Evolutionary conservation across 1,140 invertebrate species (phyloP), one percentile per base, ranked within the genome.

Genomic region (Dufourea novaeangliae): DNA sequence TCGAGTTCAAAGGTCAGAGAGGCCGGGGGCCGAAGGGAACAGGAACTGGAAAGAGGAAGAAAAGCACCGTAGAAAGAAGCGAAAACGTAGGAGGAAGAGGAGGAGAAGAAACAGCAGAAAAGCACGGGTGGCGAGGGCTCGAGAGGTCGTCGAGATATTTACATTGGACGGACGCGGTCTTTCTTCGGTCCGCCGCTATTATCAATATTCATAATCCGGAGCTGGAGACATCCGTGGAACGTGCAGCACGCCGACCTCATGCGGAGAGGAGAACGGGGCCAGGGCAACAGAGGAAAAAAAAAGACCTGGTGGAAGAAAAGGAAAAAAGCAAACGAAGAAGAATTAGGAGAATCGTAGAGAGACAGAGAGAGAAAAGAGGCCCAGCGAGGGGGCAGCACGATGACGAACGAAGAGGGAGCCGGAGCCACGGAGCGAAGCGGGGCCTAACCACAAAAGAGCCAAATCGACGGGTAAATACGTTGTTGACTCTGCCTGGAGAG

Each of bases 381-480:
- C 70, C 59, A 39, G 32, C 22, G 22, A 56, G 54, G 12, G 56
- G 37, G 62, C 59, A 32, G 34, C n/a, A 14, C n/a, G n/a, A 64
- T 54, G 22, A 69, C 34, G 59, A 46, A 61, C 20, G 67, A n/a
- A n/a, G 68, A 81, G 69, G 68, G 50, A 67, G 68, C 20, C 22
- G 12, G 44, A 14, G 67, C 32, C 39, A 34, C 74, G 52, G 46
- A 57, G 25, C 22, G 56, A 22, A 39, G 25, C 50, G 62, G 57
- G 76, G 64, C 52, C 62, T 74, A 87, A 90, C 89, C 88, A 88
- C 87, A 90, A 91, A 91, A 91, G 86, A 86, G 86, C 87, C 85
- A 90, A 90, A 90, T 90, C 89, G 88, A 90, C 86, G 87, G 79
- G 89, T 90, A 89, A 90, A 91, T 91, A 91, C 89, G 90, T 90